A percentile compares a stretch with the other conserved stretches of the same genome.
These are phyloP conservation scores for Brenthis ino DNA, from an alignment of 2,888 invertebrate species.

Conservation along the genomic window DNA sequence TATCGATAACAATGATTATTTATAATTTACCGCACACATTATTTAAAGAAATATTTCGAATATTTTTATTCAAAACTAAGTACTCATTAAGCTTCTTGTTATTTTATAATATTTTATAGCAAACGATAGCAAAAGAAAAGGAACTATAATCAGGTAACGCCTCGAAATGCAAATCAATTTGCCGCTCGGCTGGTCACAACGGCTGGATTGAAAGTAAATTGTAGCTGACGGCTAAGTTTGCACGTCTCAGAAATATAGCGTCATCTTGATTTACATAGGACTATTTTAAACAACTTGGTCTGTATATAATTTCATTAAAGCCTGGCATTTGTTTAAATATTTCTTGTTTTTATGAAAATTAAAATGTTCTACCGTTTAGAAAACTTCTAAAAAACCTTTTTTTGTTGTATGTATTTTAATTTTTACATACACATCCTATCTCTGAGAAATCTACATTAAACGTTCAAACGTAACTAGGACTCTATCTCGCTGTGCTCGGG, in stretches of 20 bases:
- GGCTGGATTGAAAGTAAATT: slow-evolving; percentile 59
- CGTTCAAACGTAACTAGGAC: too few species aligned
- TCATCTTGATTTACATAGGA: slow-evolving; percentile 25
- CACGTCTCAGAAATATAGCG: slow-evolving; percentile 56
- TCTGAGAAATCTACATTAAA: too few species aligned
- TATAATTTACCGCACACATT: too few species aligned
- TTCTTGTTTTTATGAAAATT: too few species aligned
- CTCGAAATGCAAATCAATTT: slow-evolving; percentile 72
- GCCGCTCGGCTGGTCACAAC: slow-evolving; percentile 48
- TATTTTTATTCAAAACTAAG: not conserved
- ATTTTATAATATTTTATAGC: slow-evolving; percentile 23
- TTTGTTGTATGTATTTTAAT: too few species aligned
- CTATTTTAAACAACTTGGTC: slow-evolving; percentile 16
- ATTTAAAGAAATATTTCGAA: too few species aligned
- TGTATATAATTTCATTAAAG: slow-evolving; percentile 6
- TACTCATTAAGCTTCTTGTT: not conserved
- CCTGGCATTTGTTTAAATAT: not conserved
- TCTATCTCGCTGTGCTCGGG: too few species aligned
- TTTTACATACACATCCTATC: too few species aligned
- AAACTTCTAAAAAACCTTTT: too few species aligned
- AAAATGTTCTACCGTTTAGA: too few species aligned
- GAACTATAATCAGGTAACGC: slow-evolving; percentile 65
- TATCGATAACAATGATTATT: too few species aligned
- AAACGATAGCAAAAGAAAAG: slow-evolving; percentile 42
- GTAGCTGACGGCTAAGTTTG: slow-evolving; percentile 59